These are phyloP conservation scores for Heliconius melpomene DNA, from an alignment of 1,140 invertebrate genomes.

Conservation along the genomic window DNA sequence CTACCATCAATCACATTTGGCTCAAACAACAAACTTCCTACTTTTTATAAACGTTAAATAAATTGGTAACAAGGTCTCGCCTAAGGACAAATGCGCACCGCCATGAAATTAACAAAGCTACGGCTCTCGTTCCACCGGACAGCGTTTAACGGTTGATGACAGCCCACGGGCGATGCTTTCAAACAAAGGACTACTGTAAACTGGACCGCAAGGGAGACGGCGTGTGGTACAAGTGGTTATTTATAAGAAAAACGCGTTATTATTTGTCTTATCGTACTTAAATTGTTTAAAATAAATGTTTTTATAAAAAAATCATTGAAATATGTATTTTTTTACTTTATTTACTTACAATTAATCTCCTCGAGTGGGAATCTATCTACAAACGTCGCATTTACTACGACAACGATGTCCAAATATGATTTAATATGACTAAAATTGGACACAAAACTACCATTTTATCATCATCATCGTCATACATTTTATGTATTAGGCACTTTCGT, in stretches of 20 bases:
- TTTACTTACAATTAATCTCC: no score
- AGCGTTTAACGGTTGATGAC: constrained; percentile 71
- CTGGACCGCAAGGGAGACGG: constrained; percentile 58
- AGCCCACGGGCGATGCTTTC: constrained; percentile 60
- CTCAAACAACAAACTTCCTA: constrained; percentile 29
- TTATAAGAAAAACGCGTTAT: background rate
- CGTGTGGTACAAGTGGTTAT: background rate
- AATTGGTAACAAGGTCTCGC: constrained; percentile 53
- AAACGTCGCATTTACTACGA: no score
- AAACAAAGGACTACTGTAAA: constrained; percentile 70
- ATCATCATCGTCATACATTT: no score
- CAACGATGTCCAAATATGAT: no score
- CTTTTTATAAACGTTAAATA: constrained; percentile 50
- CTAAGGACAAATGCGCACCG: constrained; percentile 63
- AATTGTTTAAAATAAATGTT: no score
- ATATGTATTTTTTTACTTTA: no score
- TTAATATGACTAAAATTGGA: no score
- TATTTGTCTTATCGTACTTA: no score
- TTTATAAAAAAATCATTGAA: no score
- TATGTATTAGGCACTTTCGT: no score
- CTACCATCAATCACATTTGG: constrained; percentile 33
- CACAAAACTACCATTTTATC: no score
- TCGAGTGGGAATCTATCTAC: no score
- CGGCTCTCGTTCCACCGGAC: constrained; percentile 53
- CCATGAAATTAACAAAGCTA: constrained; percentile 73